Base-by-base conservation (phyloP, 2,113 vertebrate species). In the Ovibos moschatus region DNA sequence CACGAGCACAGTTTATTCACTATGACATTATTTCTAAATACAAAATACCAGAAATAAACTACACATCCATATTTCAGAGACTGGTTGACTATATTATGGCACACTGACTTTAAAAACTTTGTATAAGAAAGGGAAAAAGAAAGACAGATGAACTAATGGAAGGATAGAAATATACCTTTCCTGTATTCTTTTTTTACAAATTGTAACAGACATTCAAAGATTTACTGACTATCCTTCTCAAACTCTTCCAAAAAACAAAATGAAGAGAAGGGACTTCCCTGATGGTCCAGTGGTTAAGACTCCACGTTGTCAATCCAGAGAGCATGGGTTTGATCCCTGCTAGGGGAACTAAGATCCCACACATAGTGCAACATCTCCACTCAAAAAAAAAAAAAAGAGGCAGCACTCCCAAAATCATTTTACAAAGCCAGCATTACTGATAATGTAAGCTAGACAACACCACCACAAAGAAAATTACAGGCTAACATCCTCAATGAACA, bases 1-100 rank as follows among this genome's bases (percentile, higher is more conserved):
- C 2, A 8, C 0, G 5, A 27, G 27, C 45, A 51, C 87, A 33
- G 55, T 25, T 11, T 7, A 25, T 21, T 71, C 87, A 13, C 8
- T 17, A 4, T 0, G 2, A 25, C 23, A 6, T 62, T 43, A n/a
- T 21, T 27, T 21, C 45, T 27, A 76, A 28, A 28, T 14, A 2
- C 21, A 33, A 5, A 82, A 50, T 17, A 3, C 0, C 5, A 17
- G 51, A 36, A 25, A 47, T 25, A 10, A 30, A 27, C 12, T 0
- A 11, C 7, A 27, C 1, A 2, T 14, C 21, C 64, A 7, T 0
- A 19, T 12, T 53, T 53, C 55, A 62, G 64, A 47, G 91, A 62
- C 19, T 0, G 13, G 33, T 36, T 7, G 28, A n/a, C 50, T 57
- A 19, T 30, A 27, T 17, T 21, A 7, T 1, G 74, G 47, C 9